Conservation (phyloP, 2,797 vertebrate genomes). For the Cyprinodon diabolis region DNA sequence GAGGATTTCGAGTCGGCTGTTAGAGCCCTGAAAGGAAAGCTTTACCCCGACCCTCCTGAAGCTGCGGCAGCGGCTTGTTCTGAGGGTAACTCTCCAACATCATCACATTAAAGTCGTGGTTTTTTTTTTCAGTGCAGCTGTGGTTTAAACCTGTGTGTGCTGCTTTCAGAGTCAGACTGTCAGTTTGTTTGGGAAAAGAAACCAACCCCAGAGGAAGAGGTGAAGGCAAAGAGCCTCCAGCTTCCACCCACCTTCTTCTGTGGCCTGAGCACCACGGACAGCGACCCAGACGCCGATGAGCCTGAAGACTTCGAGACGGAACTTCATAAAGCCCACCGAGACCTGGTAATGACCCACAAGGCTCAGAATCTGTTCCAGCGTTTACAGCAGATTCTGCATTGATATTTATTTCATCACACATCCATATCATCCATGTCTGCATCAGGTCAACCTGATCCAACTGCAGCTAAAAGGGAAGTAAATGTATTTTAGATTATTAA, state of each 20-base stretch:
- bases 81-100: conserved; percentile 49
- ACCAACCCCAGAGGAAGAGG: conserved; percentile 83
- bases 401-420: too few species aligned
- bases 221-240: conserved; percentile 83
- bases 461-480: too few species aligned
- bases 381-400: not conserved
- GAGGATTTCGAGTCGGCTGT: conserved; percentile 95
- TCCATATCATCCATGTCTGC: not conserved
- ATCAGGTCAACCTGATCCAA: too few species aligned
- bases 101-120: not conserved
- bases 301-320: conserved; percentile 86
- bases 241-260: conserved; percentile 88
- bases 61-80: conserved; percentile 26
- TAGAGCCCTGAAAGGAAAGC: conserved; percentile 89
- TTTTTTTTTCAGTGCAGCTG: too few species aligned
- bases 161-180: conserved; percentile 77
- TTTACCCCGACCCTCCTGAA: conserved; percentile 83
- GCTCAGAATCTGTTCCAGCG: not conserved
- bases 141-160: conserved; percentile 4
- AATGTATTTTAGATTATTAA: too few species aligned
- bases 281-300: conserved; percentile 83
- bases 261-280: conserved; percentile 81
- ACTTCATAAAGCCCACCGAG: conserved; percentile 79
- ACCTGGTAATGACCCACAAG: conserved; percentile 60
- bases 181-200: conserved; percentile 87